Evolutionary conservation across 1,140 invertebrate genomes (phyloP).

Genomic region (Octopus bimaculoides): DNA sequence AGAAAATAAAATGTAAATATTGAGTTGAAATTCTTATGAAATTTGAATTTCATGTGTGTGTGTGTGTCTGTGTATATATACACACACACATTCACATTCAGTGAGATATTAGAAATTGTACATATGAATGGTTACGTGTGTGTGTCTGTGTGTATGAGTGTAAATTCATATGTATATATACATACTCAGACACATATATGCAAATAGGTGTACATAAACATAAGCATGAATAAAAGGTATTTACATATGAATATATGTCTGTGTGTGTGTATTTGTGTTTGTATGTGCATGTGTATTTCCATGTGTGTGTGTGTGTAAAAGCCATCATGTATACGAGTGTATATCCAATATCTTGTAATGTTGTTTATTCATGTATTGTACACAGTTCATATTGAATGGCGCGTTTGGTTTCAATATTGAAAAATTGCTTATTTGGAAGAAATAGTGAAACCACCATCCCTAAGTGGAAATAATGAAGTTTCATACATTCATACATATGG

Average conservation of each 20-base stretch:
- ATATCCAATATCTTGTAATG: no score
- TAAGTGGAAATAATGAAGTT: no score
- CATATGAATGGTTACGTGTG: constrained; percentile 13
- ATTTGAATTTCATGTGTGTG: background rate
- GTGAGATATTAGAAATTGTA: background rate
- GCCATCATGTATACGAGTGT: no score
- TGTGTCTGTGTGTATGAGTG: constrained; percentile 12
- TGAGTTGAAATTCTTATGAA: no score
- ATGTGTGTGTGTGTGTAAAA: background rate
- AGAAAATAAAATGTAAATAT: no score
- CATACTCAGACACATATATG: constrained; percentile 14
- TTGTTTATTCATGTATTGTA: no score
- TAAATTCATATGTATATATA: constrained; percentile 14
- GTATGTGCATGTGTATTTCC: background rate
- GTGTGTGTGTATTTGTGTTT: constrained; percentile 5
- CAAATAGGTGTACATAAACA: constrained; percentile 14
- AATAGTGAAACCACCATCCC: no score
- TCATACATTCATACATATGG: no score
- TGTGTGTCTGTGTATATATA: constrained; percentile 11
- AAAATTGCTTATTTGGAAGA: no score
- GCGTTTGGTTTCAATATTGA: no score
- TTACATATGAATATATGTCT: background rate
- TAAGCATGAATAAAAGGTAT: background rate
- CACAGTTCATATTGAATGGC: no score
- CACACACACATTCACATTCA: constrained; percentile 15